A percentile compares a stretch with the other conserved stretches of the same genome.
Conservation (phyloP, 2,888 invertebrate species). For the Notocelia uddmanniana region DNA sequence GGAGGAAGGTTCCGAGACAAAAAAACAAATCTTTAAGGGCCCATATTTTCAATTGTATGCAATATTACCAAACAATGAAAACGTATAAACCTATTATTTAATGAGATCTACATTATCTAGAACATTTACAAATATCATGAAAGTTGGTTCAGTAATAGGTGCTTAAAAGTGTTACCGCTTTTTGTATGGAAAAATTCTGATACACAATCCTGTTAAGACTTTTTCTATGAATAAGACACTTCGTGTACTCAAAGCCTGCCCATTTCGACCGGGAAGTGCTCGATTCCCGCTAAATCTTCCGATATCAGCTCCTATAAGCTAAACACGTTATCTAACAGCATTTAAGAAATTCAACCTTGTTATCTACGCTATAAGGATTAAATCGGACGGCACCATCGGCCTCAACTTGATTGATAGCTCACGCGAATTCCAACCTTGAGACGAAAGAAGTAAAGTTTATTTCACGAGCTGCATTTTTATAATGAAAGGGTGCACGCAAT, state of each 20-base stretch:
- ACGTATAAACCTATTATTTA: no score
- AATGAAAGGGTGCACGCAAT: conserved; percentile 9
- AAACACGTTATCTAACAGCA: conserved; percentile 7
- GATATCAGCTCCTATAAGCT: conserved; percentile 14
- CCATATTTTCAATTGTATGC: no score
- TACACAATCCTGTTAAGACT: no score
- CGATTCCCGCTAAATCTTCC: not conserved
- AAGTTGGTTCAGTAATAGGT: no score
- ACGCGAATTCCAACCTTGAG: conserved; percentile 24
- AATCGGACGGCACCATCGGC: not conserved
- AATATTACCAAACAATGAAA: no score
- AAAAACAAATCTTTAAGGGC: no score
- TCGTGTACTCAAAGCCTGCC: not conserved
- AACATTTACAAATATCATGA: no score
- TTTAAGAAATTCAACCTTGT: conserved; percentile 12
- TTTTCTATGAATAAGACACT: not conserved
- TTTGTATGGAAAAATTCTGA: no score
- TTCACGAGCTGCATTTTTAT: not conserved
- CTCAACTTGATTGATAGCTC: conserved; percentile 16
- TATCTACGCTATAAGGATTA: not conserved
- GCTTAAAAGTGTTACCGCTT: no score
- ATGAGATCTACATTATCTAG: no score
- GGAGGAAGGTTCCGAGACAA: no score
- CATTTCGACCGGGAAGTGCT: conserved; percentile 4
- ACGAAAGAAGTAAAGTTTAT: not conserved